Evolutionary conservation across 2,113 vertebrate genomes (phyloP), one percentile per base, ranked within the genome.

Genomic region (Nansenia antarctica): DNA sequence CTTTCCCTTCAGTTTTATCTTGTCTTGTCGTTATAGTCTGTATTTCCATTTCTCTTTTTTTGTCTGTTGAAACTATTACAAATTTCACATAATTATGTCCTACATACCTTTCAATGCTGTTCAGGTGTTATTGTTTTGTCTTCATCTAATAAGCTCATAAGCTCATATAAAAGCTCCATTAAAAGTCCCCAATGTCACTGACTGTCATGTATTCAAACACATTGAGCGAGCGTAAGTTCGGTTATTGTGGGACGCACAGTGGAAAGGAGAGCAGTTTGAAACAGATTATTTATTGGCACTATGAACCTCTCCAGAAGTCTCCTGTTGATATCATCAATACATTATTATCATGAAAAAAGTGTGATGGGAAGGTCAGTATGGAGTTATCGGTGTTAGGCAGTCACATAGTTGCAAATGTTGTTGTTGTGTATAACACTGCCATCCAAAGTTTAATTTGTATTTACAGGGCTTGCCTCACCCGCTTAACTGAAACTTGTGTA

Each of bases 401-500:
- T 49, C 6, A n/a, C n/a, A 49, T 49, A 14, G 45, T 42, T 18
- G 39, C 18, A 11, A 42, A 29, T 55, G 20, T 7, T 52, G 53
- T 18, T 18, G 9, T n/a, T 15, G 29, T 31, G 1, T 15, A 30
- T 30, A 58, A 14, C 54, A 9, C 15, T 57, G 15, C 54, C 26
- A 29, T 57, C 54, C 53, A 27, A 6, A 27, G 52, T 27, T 1
- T 1, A 27, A 3, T 9, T 12, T 14, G 3, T 9, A 15, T 5
- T 15, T 42, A 5, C 8, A 57, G 18, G 45, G 1, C 27, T 57
- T 30, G 22, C 14, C 29, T 57, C 27, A 27, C 54, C 14, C 14
- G 26, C n/a, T 7, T n/a, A n/a, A n/a, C 58, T 52, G 20, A 45
- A 63, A 45, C 42, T 24, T 47, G 35, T 47, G 35, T 77, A 29